These are phyloP conservation scores for Burhinus bistriatus DNA, from an alignment of 2,113 vertebrate species.

Conservation along the genomic window DNA sequence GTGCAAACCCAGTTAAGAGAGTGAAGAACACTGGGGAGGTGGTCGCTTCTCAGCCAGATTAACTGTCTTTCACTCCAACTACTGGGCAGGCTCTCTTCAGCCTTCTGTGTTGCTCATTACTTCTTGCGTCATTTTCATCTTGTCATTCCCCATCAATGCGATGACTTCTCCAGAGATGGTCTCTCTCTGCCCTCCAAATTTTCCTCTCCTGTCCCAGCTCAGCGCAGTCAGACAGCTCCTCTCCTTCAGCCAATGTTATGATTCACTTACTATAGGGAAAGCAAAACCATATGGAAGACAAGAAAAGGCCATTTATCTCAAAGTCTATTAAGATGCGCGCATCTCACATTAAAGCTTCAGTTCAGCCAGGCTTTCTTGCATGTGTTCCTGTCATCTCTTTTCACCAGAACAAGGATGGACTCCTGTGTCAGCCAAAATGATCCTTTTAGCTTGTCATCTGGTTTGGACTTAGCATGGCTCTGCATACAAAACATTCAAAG, in stretches of 20 bases:
- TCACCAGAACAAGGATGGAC: background rate
- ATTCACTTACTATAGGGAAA: background rate
- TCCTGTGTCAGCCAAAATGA: background rate
- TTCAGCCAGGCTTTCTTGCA: slow-evolving; percentile 15
- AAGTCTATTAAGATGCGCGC: slow-evolving; percentile 14
- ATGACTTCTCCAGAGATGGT: background rate
- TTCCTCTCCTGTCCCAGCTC: background rate
- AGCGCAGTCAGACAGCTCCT: background rate
- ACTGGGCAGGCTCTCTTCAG: background rate
- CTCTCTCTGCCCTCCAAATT: background rate
- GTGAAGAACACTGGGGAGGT: background rate
- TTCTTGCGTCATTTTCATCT: background rate
- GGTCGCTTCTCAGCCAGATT: background rate
- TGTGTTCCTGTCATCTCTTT: slow-evolving; percentile 11
- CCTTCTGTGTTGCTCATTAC: background rate
- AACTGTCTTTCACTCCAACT: background rate
- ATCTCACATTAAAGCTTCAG: background rate
- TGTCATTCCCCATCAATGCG: background rate
- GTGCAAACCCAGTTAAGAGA: background rate
- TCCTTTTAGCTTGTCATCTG: background rate
- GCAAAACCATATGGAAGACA: slow-evolving; percentile 36
- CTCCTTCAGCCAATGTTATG: background rate
- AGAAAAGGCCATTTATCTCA: slow-evolving; percentile 21
- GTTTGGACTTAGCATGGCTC: background rate
- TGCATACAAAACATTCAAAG: background rate